Evolutionary conservation across 2,113 vertebrate species (phyloP), one percentile per base, ranked within the genome.

Genomic region (Ahaetulla prasina): DNA sequence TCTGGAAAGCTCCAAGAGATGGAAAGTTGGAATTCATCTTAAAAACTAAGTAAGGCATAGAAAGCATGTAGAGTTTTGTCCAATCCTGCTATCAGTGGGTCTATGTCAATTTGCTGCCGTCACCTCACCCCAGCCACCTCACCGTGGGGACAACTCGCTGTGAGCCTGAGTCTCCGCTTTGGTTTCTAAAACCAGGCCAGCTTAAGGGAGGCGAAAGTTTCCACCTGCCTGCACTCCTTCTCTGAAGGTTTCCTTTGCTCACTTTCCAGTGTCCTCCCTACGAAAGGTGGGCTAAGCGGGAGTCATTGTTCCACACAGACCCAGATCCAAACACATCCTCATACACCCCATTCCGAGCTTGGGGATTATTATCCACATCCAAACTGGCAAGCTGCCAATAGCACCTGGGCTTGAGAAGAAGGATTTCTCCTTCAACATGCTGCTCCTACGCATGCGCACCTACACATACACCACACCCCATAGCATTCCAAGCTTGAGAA

Each of bases 11-110:
- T 47, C 1, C 87, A 4, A 27, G 60, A 86, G 11, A 12, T 8
- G 2, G 85, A 88, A 8, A 11, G 3, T 18, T 9, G 27, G 7
- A 25, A 23, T 0, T 35, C 27, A 43, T 54, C 35, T 0, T 10
- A 1, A 10, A 10, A 0, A 0, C 0, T 3, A 8, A 43, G 1
- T 0, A n/a, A 63, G 30, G 39, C 52, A 57, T 7, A 1, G 74
- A 43, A 80, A 80, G 35, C 35, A 80, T 9, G 35, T 18, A 39
- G 35, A 43, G 18, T 39, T 80, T 18, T 53, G 20, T 80, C 68
- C 68, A 80, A 39, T 7, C 16, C 68, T 39, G n/a, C 39, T 39
- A 80, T 14, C 30, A 68, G 35, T n/a, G 30, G 12, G 12, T 68
- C 30, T 68, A 6, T n/a, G 12, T 7, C 14, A 16, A 68, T 16